These are phyloP conservation scores for Casuarius casuarius DNA, from an alignment of 2,113 vertebrate species.

Conservation along the genomic window DNA sequence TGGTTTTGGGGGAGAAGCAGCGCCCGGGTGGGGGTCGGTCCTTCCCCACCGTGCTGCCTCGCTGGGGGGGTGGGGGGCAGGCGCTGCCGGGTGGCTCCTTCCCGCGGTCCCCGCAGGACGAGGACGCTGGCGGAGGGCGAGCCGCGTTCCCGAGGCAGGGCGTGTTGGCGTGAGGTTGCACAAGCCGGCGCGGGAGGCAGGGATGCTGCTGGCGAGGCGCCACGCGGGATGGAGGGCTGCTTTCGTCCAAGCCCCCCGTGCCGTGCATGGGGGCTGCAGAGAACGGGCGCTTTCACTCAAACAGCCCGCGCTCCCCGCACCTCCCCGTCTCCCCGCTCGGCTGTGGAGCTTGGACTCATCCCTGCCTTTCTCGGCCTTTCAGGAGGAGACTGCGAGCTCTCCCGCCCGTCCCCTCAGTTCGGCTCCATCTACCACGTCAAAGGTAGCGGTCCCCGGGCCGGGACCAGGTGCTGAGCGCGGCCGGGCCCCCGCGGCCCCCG, in stretches of 20 bases:
- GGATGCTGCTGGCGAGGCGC: not conserved
- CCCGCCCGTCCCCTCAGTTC: constrained; percentile 73
- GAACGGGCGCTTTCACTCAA: not conserved
- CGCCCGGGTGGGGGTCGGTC: not conserved
- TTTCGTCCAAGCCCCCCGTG: not conserved
- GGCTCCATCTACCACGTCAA: constrained; percentile 83
- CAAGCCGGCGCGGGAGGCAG: not conserved
- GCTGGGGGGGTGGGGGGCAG: not conserved
- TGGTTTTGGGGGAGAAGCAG: not conserved
- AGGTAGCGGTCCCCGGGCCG: constrained; percentile 67
- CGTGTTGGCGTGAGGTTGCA: constrained; percentile 26
- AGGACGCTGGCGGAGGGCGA: not conserved
- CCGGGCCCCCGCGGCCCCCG: not conserved
- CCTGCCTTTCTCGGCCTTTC: not conserved
- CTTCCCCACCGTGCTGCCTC: too few species aligned
- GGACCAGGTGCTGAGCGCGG: not conserved
- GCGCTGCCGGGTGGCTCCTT: accelerated
- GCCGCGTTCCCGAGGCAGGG: not conserved
- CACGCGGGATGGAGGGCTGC: not conserved
- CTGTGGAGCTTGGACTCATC: not conserved
- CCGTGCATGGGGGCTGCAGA: not conserved
- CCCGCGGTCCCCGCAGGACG: not conserved
- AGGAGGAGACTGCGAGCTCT: constrained; percentile 66
- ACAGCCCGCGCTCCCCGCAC: not conserved
- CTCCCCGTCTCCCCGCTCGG: too few species aligned